Evolutionary conservation across 2,888 invertebrate species (phyloP).

Genomic region (Sesia bembeciformis): DNA sequence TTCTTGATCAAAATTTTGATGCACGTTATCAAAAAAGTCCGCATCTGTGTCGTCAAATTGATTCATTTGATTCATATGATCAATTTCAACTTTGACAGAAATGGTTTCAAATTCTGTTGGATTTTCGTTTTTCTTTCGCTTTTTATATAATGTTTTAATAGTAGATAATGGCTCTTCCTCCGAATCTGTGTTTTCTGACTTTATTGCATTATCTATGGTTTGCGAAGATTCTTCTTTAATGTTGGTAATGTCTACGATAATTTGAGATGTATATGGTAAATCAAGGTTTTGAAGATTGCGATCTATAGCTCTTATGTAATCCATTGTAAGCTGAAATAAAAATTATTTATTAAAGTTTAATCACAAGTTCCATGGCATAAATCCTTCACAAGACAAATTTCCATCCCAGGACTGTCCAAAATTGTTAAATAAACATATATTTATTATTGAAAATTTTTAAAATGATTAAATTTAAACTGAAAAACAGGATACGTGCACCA

Average conservation of each 20-base stretch:
- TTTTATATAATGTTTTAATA: neutral
- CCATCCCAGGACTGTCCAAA: too few relatives aligned
- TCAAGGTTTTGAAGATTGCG: neutral
- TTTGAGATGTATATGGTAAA: neutral
- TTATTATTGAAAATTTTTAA: too few relatives aligned
- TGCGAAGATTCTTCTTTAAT: neutral
- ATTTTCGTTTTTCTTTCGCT: neutral
- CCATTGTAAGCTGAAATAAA: neutral
- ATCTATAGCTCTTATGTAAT: neutral
- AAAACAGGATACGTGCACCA: too few relatives aligned
- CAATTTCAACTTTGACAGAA: neutral
- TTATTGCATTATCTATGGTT: neutral
- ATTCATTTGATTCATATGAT: neutral
- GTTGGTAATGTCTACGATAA: neutral
- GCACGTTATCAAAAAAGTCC: neutral
- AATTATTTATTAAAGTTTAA: neutral
- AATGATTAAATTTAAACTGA: too few relatives aligned
- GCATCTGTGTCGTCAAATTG: neutral
- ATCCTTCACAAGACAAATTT: too few relatives aligned
- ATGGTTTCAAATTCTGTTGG: neutral
- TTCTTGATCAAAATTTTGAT: neutral
- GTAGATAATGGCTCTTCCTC: neutral
- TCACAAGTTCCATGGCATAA: too few relatives aligned
- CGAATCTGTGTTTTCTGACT: neutral
- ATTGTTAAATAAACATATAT: too few relatives aligned